Conservation (phyloP, 2,888 invertebrate species). For the Mamestra brassicae region DNA sequence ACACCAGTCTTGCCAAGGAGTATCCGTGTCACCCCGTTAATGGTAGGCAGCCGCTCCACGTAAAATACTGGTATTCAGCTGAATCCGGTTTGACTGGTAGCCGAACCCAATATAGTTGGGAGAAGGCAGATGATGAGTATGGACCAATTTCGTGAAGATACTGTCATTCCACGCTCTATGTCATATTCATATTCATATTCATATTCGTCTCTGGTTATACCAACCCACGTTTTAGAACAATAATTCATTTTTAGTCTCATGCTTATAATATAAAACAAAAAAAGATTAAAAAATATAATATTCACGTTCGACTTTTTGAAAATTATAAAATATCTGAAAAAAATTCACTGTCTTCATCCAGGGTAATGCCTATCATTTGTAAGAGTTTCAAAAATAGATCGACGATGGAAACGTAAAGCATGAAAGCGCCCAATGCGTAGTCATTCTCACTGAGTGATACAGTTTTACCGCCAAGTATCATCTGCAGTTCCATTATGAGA, state of each 20-base stretch:
- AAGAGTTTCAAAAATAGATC: constrained; percentile 75
- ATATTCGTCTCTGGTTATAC: neutral
- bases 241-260: neutral
- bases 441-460: constrained; percentile 75
- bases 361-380: constrained; percentile 65
- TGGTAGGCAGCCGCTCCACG: too few relatives aligned
- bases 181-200: too few relatives aligned
- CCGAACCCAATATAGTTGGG: too few relatives aligned
- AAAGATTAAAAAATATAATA: neutral
- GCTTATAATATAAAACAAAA: neutral
- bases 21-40: too few relatives aligned
- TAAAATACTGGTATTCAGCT: too few relatives aligned
- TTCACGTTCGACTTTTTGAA: too few relatives aligned
- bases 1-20: too few relatives aligned
- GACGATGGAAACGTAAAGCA: constrained; percentile 76
- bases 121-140: too few relatives aligned
- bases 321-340: neutral
- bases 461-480: constrained; percentile 76
- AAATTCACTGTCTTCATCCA: constrained; percentile 24
- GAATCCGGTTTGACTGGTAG: too few relatives aligned
- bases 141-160: too few relatives aligned
- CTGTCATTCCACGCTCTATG: too few relatives aligned
- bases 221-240: neutral
- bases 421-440: constrained; percentile 73
- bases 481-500: constrained; percentile 77